phyloP scores from a whole-genome alignment of 2,113 vertebrate genomes.

The Pterocles gutturalis region DNA sequence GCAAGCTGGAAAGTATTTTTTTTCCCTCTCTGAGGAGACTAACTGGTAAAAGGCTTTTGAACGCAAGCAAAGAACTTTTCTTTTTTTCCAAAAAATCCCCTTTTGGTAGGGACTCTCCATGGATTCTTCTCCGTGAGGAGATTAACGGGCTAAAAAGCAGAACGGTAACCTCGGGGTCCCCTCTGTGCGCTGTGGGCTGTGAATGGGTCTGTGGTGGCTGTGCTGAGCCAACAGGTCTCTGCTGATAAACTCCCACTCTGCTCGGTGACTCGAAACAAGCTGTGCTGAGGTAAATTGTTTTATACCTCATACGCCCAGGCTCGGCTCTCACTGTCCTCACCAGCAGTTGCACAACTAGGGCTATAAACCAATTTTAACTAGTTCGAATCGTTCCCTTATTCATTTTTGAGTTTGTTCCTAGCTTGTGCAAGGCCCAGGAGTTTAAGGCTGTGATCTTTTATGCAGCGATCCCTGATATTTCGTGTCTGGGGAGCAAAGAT shows the following conservation, averaged over 20 bases:
- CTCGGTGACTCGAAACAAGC: not conserved
- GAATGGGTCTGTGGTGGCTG: not conserved
- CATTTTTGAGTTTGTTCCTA: not conserved
- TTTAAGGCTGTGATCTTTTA: not conserved
- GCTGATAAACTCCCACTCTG: not conserved
- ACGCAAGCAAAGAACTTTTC: not conserved
- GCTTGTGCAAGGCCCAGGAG: not conserved
- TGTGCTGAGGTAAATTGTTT: not conserved
- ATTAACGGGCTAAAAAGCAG: not conserved
- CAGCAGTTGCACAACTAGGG: not conserved
- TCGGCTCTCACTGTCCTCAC: not conserved
- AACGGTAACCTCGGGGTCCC: rapidly evolving
- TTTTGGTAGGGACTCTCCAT: not conserved
- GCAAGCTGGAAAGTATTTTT: too few species aligned
- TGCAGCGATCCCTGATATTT: rapidly evolving
- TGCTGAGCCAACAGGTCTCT: not conserved
- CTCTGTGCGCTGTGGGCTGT: rapidly evolving
- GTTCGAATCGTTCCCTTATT: not conserved
- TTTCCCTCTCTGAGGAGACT: not conserved
- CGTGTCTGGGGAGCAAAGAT: not conserved
- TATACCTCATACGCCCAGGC: not conserved
- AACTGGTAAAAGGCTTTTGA: not conserved
- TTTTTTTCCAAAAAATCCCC: not conserved
- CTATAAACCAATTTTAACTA: not conserved
- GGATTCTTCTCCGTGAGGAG: not conserved